Base-by-base conservation (phyloP, 2,888 invertebrate genomes). In the Drosophila picticornis region DNA sequence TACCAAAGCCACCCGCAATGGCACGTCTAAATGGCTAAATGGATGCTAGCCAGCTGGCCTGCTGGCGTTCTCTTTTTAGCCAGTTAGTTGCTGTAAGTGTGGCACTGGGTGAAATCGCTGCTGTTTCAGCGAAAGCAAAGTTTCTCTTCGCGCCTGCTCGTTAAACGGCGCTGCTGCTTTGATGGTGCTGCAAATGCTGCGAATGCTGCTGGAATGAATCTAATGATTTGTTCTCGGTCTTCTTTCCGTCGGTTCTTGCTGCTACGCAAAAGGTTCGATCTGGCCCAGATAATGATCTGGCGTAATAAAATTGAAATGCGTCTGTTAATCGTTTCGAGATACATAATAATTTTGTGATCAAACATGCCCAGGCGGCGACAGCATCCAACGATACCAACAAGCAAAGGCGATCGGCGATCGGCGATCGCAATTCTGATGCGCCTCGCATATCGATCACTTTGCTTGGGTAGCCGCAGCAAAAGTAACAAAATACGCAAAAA, bases 281-380 rank as follows among this genome's bases (percentile, higher is more conserved):
- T 68, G 68, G 68, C 73, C 59, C 51, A 72, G 90, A 85, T 85
- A 85, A 87, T 89, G 83, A 85, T 85, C 85, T 82, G 72, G 85
- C 72, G 90, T 84, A 88, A 88, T 88, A 90, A 88, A 88, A 90
- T 86, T 82, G 82, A 86, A 86, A 88, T 88, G 87, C 90, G 88
- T 68, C 77, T 84, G 80, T 88, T 88, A 88, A 88, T 88, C 87
- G 90, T 77, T 87, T 76, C 75, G 70, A 88, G 90, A 88, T 88
- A 88, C 87, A 88, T 88, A 90, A 88, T 88, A 88, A 88, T 88
- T 90, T 86, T 87, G 75, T 82, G 75, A 62, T 75, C 73, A 76
- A 76, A 84, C 77, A 81, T 80, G 80, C 67, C 46, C 72, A 55
- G 59, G 55, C 66, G 73, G 50, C 68, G 77, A 64, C 72, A 60